Conservation (phyloP, 2,888 invertebrate species). For the Latrodectus elegans region DNA sequence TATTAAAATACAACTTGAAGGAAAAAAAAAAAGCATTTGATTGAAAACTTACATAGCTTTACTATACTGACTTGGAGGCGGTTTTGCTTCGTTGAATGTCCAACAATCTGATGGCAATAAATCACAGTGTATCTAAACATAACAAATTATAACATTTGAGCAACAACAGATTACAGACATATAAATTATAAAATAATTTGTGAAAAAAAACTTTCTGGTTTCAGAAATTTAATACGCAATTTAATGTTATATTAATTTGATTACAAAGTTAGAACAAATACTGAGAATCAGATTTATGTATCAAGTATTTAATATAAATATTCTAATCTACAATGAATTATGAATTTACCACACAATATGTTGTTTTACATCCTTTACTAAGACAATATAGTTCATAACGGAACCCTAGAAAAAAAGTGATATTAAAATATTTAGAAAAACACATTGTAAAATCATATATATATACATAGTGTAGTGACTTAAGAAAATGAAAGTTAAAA, state of each 20-base stretch:
- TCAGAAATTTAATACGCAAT: too few species aligned
- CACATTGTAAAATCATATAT: not conserved
- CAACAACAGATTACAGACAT: not conserved
- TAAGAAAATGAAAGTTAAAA: too few species aligned
- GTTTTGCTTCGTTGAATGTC: conserved; percentile 82
- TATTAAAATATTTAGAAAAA: not conserved
- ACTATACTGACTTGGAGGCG: conserved; percentile 72
- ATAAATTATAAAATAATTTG: too few species aligned
- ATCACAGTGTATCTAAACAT: conserved; percentile 81
- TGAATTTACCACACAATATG: conserved; percentile 84
- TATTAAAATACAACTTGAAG: not conserved
- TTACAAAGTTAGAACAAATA: too few species aligned
- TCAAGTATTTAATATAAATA: too few species aligned
- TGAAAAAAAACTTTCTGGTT: too few species aligned
- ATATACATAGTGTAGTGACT: too few species aligned
- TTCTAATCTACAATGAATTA: too few species aligned
- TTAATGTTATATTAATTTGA: too few species aligned
- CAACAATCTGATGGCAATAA: conserved; percentile 84
- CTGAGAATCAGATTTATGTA: too few species aligned
- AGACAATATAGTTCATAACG: conserved; percentile 96
- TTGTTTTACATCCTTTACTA: conserved; percentile 89
- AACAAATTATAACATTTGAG: not conserved
- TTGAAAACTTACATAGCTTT: conserved; percentile 71
- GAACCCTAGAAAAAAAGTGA: conserved; percentile 80
- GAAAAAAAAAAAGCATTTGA: not conserved